Conservation (phyloP, 2,888 invertebrate species). For the Drosophila limbata region DNA sequence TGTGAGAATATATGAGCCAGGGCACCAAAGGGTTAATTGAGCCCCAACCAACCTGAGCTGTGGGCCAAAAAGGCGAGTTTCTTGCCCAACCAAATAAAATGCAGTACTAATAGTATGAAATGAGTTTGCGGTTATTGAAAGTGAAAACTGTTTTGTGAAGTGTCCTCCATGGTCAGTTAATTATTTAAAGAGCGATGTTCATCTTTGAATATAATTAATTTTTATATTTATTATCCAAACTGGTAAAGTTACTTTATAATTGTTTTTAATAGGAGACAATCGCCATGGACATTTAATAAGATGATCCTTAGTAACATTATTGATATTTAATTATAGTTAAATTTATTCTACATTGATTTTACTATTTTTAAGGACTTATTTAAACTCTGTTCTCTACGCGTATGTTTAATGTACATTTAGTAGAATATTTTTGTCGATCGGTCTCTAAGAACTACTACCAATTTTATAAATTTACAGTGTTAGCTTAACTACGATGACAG, state of each 20-base stretch:
- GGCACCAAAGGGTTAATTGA: constrained; percentile 70
- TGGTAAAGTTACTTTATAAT: too few species aligned
- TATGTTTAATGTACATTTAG: neutral
- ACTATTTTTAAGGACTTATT: too few species aligned
- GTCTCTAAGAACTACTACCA: neutral
- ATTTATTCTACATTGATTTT: too few species aligned
- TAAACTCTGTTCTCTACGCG: neutral
- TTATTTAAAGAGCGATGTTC: too few species aligned
- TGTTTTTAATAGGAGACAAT: too few species aligned
- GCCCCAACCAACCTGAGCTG: constrained; percentile 33
- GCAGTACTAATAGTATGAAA: neutral
- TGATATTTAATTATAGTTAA: too few species aligned
- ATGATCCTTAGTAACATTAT: too few species aligned
- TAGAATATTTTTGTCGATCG: too few species aligned
- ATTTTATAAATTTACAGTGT: constrained; percentile 32
- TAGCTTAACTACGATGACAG: constrained; percentile 27
- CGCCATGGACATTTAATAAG: too few species aligned
- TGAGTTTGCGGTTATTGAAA: neutral
- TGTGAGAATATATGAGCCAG: constrained; percentile 61
- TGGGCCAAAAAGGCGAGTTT: constrained; percentile 12
- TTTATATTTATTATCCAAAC: too few species aligned
- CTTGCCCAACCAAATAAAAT: neutral
- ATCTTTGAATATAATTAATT: too few species aligned
- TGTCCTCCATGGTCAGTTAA: neutral
- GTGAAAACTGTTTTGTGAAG: neutral